Base-by-base conservation (phyloP, 2,113 vertebrate species). In the Onychostoma macrolepis region DNA sequence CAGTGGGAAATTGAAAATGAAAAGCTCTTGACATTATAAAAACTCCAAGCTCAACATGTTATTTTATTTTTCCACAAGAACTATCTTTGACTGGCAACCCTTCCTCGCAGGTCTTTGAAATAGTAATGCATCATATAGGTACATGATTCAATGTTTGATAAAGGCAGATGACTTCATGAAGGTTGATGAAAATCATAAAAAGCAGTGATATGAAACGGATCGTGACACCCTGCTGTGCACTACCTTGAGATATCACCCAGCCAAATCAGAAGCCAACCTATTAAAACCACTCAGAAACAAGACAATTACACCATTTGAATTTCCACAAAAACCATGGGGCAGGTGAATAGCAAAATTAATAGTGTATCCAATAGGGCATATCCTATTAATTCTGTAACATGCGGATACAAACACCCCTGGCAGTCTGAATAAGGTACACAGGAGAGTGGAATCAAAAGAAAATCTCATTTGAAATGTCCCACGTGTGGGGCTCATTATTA, bases 401-500 rank as follows among this genome's bases (percentile, higher is more conserved):
- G 86, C 90, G 72, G 88, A 88, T 91, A 92, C 87, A 89, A 90
- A 94, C 89, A 90, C 92, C 91, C 12, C 85, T 69, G 36, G 82
- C 83, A 63, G 90, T 3, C 26, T 90, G 90, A 91, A 82, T 67
- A 61, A 84, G 56, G 85, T 88, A 84, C 85, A 91, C 83, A 45
- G 81, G 78, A 91, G 90, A 93, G 89, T 90, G 87, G 90, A 94
- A 94, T 94, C 93, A 94, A 95, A 93, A 82, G 93, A 92, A 95
- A 95, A 95, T 95, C 94, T 94, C 88, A 94, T 94, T 94, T 94
- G 94, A 95, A 94, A 91, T 81, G 88, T 94, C 94, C 92, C 94
- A 91, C 65, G 93, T 93, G 95, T 91, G 93, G 80, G 90, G 89
- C 93, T 95, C 94, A 95, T 95, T 96, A 95, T 95, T 95, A 94